A percentile compares a stretch with the other conserved stretches of the same genome.
phyloP scores from a whole-genome alignment of 2,888 invertebrate species.

The Caenorhabditis imperialis region DNA sequence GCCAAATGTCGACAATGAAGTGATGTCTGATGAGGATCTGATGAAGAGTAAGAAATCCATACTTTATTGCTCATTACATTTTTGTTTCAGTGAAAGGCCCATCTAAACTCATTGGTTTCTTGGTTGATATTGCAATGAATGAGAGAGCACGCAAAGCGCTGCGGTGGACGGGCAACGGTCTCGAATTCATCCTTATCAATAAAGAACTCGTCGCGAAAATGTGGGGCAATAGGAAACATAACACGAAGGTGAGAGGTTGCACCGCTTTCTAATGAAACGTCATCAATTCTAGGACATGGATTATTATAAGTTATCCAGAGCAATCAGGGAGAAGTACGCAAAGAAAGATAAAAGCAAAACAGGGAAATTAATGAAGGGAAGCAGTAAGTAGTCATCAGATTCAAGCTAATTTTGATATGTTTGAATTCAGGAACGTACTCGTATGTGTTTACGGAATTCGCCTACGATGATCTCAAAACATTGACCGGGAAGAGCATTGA shows the following conservation, averaged over 20 bases:
- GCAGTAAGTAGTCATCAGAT: constrained; percentile 27
- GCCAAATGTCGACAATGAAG: too few relatives aligned
- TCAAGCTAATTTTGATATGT: too few relatives aligned
- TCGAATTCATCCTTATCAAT: constrained; percentile 46
- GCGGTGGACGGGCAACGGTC: constrained; percentile 47
- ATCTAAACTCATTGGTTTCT: constrained; percentile 43
- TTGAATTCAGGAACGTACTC: constrained; percentile 42
- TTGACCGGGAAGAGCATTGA: constrained; percentile 18
- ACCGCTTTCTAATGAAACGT: neutral
- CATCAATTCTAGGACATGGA: constrained; percentile 39
- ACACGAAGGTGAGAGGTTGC: constrained; percentile 42
- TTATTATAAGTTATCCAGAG: constrained; percentile 47
- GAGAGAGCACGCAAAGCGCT: constrained; percentile 28
- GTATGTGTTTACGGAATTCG: constrained; percentile 46
- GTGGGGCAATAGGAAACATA: constrained; percentile 57
- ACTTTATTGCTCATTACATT: neutral
- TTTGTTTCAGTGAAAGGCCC: constrained; percentile 47
- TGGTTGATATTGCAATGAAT: constrained; percentile 46
- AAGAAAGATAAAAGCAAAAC: constrained; percentile 23
- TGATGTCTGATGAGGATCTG: constrained; percentile 32
- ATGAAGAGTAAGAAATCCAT: constrained; percentile 18
- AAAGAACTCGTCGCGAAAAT: constrained; percentile 42
- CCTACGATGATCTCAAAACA: constrained; percentile 28
- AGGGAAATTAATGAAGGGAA: constrained; percentile 49
- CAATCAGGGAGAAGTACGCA: constrained; percentile 51